Evolutionary conservation across 2,797 vertebrate species (phyloP), one percentile per base, ranked within the genome.

Genomic region (Champsocephalus esox): DNA sequence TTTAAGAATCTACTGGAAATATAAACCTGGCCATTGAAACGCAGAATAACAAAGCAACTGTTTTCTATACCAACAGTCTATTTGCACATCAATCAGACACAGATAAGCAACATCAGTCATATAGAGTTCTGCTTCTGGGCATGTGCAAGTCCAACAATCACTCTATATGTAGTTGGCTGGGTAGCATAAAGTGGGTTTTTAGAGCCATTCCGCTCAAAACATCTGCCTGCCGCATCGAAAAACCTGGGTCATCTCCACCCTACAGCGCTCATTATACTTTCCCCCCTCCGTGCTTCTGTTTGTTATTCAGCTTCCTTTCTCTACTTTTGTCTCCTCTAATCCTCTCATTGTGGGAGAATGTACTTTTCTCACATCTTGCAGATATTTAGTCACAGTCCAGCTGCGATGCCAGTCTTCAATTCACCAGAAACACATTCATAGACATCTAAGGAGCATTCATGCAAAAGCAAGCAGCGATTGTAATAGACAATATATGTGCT

Each of bases 361-460:
- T 45, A 32, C 44, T 48, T 17, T 19, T 62, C 34, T 57, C 46
- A 64, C 48, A 49, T 11, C 5, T 1, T 52, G 52, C 32, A 70
- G 32, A 68, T 67, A 10, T 73, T 59, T 64, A 24, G 32, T 73
- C 46, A n/a, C 24, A 58, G 48, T 24, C n/a, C 34, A 69, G 43
- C 56, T 71, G 50, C 43, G 44, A 19, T 41, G 14, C 44, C 55
- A 38, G 44, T 16, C 19, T 74, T 51, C 9, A 60, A 66, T 48
- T 55, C 16, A 5, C 28, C 14, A 48, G 61, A 64, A 48, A 59
- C 32, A 60, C n/a, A 65, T 67, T 59, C 44, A 68, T 8, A 17
- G 17, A 55, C 62, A 78, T 57, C 41, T 55, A 6, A 12, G 4
- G 21, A 2, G 2, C 21, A 49, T 56, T 52, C 50, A 44, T 58